A percentile compares a stretch with the other conserved stretches of the same genome.
Evolutionary conservation across 1,140 invertebrate species (phyloP).

Genomic region (Subanguina moxae): DNA sequence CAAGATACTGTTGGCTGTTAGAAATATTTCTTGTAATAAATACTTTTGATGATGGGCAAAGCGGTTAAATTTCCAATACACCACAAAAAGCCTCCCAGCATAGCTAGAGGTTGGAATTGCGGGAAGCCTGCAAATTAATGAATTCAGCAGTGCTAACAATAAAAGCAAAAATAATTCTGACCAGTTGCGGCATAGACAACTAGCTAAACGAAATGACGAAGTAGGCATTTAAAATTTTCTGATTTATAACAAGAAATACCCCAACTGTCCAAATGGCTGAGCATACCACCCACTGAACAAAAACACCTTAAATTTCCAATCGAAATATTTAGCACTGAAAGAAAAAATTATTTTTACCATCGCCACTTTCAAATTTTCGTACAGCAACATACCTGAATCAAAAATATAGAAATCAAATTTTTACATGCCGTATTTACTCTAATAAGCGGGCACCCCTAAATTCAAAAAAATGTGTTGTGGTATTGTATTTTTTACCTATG

Average conservation of each 20-base stretch:
- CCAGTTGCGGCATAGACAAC: neutral
- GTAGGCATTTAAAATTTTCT: neutral
- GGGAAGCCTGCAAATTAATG: slow-evolving; percentile 17
- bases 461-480: neutral
- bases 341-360: slow-evolving; percentile 10
- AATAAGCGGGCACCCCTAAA: too few species aligned
- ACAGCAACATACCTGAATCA: slow-evolving; percentile 18
- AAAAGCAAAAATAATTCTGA: too few species aligned
- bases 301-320: slow-evolving; percentile 14
- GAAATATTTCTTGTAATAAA: too few species aligned
- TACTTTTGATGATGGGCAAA: slow-evolving; percentile 42
- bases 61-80: slow-evolving; percentile 47
- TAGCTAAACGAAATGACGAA: neutral
- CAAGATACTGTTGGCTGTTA: too few species aligned
- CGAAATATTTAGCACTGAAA: slow-evolving; percentile 14
- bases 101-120: slow-evolving; percentile 45
- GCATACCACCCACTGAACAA: slow-evolving; percentile 44
- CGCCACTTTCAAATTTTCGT: slow-evolving; percentile 34
- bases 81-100: slow-evolving; percentile 42
- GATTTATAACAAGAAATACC: slow-evolving; percentile 4
- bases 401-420: neutral
- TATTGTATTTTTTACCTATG: too few species aligned
- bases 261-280: slow-evolving; percentile 30
- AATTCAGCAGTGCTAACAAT: too few species aligned
- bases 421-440: too few species aligned